phyloP scores from a whole-genome alignment of 2,113 vertebrate genomes.

The Crypturellus undulatus region DNA sequence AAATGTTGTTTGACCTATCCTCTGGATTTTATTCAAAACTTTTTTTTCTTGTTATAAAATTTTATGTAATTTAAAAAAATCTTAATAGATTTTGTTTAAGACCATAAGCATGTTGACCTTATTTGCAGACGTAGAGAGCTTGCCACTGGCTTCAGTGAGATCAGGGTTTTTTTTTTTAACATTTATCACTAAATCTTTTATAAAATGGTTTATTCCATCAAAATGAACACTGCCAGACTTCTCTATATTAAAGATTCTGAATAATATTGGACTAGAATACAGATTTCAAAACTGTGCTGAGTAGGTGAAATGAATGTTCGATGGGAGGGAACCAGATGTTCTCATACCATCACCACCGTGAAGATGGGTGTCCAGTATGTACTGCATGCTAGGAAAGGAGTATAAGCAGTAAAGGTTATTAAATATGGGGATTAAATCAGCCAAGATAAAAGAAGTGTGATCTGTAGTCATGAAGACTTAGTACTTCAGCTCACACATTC shows the following conservation, averaged over 20 bases:
- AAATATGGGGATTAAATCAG: not conserved
- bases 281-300: not conserved
- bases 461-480: rapidly evolving
- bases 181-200: not conserved
- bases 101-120: not conserved
- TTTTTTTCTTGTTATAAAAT: not conserved
- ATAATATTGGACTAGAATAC: not conserved
- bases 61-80: not conserved
- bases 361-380: not conserved
- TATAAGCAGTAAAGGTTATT: not conserved
- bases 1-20: not conserved
- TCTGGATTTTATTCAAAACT: not conserved
- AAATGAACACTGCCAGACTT: not conserved
- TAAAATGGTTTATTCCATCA: not conserved
- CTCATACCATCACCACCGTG: not conserved
- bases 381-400: not conserved
- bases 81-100: not conserved
- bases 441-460: not conserved
- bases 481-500: not conserved
- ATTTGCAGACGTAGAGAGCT: not conserved
- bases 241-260: not conserved
- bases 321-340: not conserved
- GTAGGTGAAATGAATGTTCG: not conserved
- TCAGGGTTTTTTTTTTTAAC: not conserved
- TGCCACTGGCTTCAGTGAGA: not conserved